phyloP scores from a whole-genome alignment of 2,888 invertebrate genomes.

The Trachelus troglodyta region DNA sequence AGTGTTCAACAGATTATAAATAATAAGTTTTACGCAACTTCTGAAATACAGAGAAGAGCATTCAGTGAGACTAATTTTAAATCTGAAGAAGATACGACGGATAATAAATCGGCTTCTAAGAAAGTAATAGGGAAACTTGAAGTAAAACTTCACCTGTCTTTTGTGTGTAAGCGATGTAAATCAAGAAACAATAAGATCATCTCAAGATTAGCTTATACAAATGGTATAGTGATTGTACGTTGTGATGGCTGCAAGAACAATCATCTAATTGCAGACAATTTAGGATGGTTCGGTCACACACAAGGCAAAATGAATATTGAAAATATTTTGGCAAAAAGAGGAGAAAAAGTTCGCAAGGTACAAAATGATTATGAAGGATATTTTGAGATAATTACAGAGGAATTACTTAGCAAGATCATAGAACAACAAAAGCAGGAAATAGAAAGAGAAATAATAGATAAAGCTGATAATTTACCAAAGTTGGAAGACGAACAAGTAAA shows the following conservation, averaged over 20 bases:
- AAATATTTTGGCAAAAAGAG: slow-evolving; percentile 87
- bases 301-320: slow-evolving; percentile 86
- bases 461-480: slow-evolving; percentile 22
- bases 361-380: slow-evolving; percentile 66
- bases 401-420: slow-evolving; percentile 44
- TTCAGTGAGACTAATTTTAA: background rate
- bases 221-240: slow-evolving; percentile 91
- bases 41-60: background rate
- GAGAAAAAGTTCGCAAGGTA: slow-evolving; percentile 78
- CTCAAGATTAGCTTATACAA: slow-evolving; percentile 85
- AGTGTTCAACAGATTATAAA: background rate
- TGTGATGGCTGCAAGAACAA: slow-evolving; percentile 90
- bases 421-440: background rate
- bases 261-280: slow-evolving; percentile 96
- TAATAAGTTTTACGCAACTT: background rate
- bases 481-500: slow-evolving; percentile 15
- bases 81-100: background rate
- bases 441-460: slow-evolving; percentile 11
- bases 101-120: background rate
- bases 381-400: slow-evolving; percentile 68
- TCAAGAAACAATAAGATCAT: slow-evolving; percentile 83
- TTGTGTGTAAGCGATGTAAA: slow-evolving; percentile 91
- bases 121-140: slow-evolving; percentile 59
- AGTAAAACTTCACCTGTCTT: slow-evolving; percentile 78
- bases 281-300: slow-evolving; percentile 89